Conservation (phyloP, 2,888 invertebrate species). For the Eutolmus rufibarbis region DNA sequence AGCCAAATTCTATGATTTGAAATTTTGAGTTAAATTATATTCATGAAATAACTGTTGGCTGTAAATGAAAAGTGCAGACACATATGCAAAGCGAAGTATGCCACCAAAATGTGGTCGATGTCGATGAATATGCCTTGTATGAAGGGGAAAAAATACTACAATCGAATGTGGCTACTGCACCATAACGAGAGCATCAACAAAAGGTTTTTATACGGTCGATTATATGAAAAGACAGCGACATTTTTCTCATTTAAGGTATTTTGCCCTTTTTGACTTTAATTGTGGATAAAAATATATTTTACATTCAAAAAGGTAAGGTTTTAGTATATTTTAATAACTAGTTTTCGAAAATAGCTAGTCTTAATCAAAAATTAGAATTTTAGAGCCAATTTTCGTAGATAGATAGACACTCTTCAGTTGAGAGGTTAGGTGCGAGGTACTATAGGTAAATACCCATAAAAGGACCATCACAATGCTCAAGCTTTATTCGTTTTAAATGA, state of each 20-base stretch:
- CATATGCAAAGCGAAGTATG: neutral
- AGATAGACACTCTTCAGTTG: too few relatives aligned
- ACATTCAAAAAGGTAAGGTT: too few relatives aligned
- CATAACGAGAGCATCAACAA: neutral
- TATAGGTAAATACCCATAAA: neutral
- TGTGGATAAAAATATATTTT: too few relatives aligned
- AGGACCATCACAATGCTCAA: neutral
- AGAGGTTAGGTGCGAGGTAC: neutral
- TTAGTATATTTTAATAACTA: too few relatives aligned
- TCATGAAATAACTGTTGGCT: neutral
- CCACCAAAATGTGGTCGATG: neutral
- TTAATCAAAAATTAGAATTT: too few relatives aligned
- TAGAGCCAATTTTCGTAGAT: too few relatives aligned
- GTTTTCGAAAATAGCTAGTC: too few relatives aligned
- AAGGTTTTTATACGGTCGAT: neutral
- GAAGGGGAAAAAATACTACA: neutral
- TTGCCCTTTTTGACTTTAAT: neutral
- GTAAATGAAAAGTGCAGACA: neutral
- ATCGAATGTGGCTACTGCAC: neutral
- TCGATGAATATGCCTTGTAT: neutral
- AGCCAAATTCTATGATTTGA: neutral
- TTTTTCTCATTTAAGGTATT: neutral
- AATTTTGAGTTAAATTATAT: neutral
- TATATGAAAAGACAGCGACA: neutral
- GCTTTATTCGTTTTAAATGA: neutral